phyloP scores from a whole-genome alignment of 2,797 vertebrate species.

The Protosalanx chinensis region DNA sequence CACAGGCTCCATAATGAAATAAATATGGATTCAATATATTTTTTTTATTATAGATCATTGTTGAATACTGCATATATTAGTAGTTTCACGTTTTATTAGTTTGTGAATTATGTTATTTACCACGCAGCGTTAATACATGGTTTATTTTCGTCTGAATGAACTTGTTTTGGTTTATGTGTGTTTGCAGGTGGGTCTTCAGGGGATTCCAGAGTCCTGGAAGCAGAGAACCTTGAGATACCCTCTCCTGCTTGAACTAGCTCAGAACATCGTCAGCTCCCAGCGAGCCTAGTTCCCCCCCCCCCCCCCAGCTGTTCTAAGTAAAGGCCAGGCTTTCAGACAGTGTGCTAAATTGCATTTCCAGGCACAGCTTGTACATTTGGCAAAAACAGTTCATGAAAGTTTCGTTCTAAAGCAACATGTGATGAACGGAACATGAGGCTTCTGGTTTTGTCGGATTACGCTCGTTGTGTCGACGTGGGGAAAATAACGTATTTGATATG shows the following conservation, averaged over 20 bases:
- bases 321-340: background rate
- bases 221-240: slow-evolving; percentile 63
- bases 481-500: background rate
- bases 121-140: too few relatives aligned
- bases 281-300: slow-evolving; percentile 20
- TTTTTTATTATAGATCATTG: background rate
- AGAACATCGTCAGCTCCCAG: slow-evolving; percentile 44
- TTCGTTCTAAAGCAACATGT: slow-evolving; percentile 53
- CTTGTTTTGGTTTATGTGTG: too few relatives aligned
- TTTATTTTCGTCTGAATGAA: too few relatives aligned
- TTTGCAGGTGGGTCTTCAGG: slow-evolving; percentile 60
- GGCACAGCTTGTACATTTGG: slow-evolving; percentile 36
- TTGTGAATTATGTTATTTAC: too few relatives aligned
- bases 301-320: too few relatives aligned
- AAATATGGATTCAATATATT: background rate
- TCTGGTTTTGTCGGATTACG: slow-evolving; percentile 36
- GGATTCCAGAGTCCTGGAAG: slow-evolving; percentile 70
- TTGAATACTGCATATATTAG: background rate
- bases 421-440: slow-evolving; percentile 60
- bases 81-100: too few relatives aligned
- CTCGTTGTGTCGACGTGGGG: slow-evolving; percentile 7
- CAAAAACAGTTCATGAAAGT: slow-evolving; percentile 53
- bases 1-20: background rate
- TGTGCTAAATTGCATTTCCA: slow-evolving; percentile 10
- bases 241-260: slow-evolving; percentile 56